Conservation (phyloP, 2,888 invertebrate genomes). For the Athetis lepigone region DNA sequence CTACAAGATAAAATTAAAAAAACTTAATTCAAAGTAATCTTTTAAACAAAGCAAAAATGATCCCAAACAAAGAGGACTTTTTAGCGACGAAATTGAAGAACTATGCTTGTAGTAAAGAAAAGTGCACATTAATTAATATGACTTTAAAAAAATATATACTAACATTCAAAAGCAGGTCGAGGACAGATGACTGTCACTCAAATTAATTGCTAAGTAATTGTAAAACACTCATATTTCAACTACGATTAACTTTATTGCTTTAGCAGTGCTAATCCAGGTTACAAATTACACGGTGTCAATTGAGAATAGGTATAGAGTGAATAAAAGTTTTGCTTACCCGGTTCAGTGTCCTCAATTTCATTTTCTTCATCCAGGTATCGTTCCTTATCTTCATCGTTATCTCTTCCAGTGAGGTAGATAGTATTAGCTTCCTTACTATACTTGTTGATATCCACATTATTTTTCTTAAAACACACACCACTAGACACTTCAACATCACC, state of each 20-base stretch:
- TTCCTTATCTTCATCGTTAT: conserved; percentile 82
- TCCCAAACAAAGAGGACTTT: too few relatives aligned
- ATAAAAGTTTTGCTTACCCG: conserved; percentile 73
- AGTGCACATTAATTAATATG: too few relatives aligned
- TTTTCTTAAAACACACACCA: conserved; percentile 92
- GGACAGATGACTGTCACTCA: neutral
- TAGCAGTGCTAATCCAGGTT: neutral
- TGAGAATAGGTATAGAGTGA: conserved; percentile 1
- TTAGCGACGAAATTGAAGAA: too few relatives aligned
- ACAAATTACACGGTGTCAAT: neutral
- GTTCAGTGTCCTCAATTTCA: conserved; percentile 78
- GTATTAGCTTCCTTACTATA: conserved; percentile 89
- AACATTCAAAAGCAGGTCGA: neutral
- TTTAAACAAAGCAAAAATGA: too few relatives aligned
- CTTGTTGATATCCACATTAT: conserved; percentile 91
- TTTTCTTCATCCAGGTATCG: conserved; percentile 60
- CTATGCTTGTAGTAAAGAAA: neutral
- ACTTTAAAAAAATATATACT: neutral
- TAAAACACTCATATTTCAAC: neutral
- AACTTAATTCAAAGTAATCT: too few relatives aligned
- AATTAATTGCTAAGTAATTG: neutral
- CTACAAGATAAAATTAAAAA: too few relatives aligned
- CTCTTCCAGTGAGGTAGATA: conserved; percentile 84
- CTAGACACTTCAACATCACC: conserved; percentile 93
- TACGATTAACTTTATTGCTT: neutral